Evolutionary conservation across 2,113 vertebrate genomes (phyloP).

Genomic region (Eonycteris spelaea): DNA sequence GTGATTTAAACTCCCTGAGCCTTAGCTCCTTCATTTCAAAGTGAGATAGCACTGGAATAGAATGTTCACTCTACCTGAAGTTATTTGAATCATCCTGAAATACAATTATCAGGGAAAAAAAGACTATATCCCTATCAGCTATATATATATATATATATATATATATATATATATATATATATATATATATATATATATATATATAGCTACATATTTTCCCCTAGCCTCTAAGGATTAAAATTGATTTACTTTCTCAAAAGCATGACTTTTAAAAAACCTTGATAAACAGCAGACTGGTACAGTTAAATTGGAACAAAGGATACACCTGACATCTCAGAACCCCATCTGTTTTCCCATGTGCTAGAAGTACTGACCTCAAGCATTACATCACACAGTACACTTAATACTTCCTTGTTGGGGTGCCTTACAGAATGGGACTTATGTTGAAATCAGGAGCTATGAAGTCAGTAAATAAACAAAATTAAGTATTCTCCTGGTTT

Average conservation of each 20-base stretch:
- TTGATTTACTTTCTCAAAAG: constrained; percentile 28
- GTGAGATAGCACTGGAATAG: neutral
- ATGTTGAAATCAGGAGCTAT: neutral
- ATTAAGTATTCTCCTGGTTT: neutral
- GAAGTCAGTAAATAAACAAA: neutral
- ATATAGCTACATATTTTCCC: neutral
- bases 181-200: too few relatives aligned
- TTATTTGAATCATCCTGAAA: constrained; percentile 25
- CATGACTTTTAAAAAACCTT: constrained; percentile 9
- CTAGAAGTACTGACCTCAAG: neutral
- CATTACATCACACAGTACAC: neutral
- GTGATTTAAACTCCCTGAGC: neutral
- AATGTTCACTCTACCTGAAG: neutral
- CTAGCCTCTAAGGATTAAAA: constrained; percentile 8
- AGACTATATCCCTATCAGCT: neutral
- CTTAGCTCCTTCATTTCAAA: neutral
- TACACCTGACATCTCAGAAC: neutral
- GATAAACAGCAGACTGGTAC: neutral
- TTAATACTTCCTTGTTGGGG: neutral
- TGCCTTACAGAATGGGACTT: neutral
- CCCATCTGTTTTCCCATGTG: neutral
- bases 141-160: neutral
- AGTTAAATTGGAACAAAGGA: neutral
- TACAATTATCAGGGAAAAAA: neutral
- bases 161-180: too few relatives aligned